phyloP scores from a whole-genome alignment of 2,797 vertebrate genomes.

The Menidia menidia region DNA sequence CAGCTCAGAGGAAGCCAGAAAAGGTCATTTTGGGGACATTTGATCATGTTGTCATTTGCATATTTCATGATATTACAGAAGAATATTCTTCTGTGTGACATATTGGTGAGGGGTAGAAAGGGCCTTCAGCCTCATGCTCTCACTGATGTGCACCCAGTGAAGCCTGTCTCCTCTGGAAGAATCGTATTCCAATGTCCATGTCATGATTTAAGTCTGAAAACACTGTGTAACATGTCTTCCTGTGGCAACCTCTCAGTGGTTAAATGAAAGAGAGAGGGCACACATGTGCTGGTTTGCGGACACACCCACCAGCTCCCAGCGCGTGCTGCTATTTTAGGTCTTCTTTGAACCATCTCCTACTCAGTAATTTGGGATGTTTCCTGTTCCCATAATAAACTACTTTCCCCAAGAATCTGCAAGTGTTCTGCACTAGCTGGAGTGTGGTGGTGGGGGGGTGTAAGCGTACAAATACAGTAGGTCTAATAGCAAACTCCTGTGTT shows the following conservation, averaged over 20 bases:
- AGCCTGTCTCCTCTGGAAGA: neutral
- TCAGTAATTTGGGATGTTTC: conserved; percentile 67
- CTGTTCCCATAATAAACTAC: conserved; percentile 70
- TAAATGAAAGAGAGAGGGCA: conserved; percentile 50
- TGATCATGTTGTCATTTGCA: too few species aligned
- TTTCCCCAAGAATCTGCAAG: conserved; percentile 53
- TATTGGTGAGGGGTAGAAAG: neutral
- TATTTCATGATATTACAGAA: too few species aligned
- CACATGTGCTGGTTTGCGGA: conserved; percentile 46
- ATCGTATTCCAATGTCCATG: neutral
- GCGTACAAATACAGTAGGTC: neutral
- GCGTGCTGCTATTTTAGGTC: conserved; percentile 55
- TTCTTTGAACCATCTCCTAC: conserved; percentile 50
- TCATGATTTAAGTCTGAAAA: conserved; percentile 6
- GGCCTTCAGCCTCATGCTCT: neutral
- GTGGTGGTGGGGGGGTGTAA: conserved; percentile 30
- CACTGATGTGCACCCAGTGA: neutral
- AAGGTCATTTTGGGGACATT: too few species aligned
- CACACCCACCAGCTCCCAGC: conserved; percentile 50
- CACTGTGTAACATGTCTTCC: conserved; percentile 7
- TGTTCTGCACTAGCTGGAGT: conserved; percentile 38
- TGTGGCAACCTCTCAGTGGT: conserved; percentile 31
- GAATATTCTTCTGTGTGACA: neutral
- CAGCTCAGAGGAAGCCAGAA: too few species aligned
- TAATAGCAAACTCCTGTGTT: neutral